phyloP scores from a whole-genome alignment of 2,888 invertebrate genomes.

The Xylota sylvarum region DNA sequence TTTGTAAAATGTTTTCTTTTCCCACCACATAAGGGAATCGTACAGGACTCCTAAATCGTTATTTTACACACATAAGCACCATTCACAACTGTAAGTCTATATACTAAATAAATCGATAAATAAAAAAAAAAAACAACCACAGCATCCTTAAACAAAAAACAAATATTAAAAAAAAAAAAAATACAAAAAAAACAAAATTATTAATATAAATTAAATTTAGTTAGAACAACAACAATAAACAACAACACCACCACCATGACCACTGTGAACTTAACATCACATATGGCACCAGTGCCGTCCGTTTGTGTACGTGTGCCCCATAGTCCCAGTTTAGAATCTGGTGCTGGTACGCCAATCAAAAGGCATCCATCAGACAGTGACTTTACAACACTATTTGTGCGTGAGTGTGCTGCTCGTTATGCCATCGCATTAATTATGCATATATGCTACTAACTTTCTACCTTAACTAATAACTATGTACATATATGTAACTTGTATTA shows the following conservation, averaged over 20 bases:
- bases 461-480: neutral
- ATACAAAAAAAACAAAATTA: constrained; percentile 53
- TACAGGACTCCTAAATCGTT: too few relatives aligned
- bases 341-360: constrained; percentile 84
- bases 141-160: constrained; percentile 20
- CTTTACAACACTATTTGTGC: constrained; percentile 85
- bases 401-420: constrained; percentile 83
- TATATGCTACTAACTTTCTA: constrained; percentile 31
- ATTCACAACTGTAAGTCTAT: constrained; percentile 40
- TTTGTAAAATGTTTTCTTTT: too few relatives aligned
- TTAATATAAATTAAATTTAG: constrained; percentile 79
- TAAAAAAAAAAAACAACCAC: neutral
- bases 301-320: constrained; percentile 85
- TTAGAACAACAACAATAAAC: constrained; percentile 81
- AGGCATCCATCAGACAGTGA: constrained; percentile 85
- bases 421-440: constrained; percentile 61
- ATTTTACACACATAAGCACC: too few relatives aligned
- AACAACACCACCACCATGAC: constrained; percentile 80
- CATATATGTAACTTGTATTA: neutral
- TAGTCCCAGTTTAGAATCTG: constrained; percentile 84
- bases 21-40: too few relatives aligned
- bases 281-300: constrained; percentile 84
- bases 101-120: neutral
- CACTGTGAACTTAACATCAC: constrained; percentile 79
- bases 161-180: neutral